phyloP scores from a whole-genome alignment of 2,113 vertebrate species.

The Xenus cinereus region DNA sequence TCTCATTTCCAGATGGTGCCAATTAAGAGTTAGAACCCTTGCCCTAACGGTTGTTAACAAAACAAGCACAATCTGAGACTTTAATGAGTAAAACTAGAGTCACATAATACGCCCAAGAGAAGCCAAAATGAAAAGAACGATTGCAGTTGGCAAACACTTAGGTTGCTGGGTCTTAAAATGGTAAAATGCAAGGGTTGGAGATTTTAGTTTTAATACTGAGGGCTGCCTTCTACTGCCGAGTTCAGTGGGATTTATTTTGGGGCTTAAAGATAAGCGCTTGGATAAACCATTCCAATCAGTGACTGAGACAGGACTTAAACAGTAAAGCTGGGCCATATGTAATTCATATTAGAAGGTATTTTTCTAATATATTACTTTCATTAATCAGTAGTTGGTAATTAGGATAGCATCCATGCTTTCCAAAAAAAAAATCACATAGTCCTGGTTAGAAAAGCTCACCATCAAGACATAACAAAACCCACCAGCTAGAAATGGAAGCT shows the following conservation, averaged over 20 bases:
- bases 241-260: neutral
- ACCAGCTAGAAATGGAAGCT: neutral
- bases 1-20: constrained; percentile 62
- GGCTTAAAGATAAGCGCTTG: neutral
- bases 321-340: neutral
- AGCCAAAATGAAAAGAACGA: constrained; percentile 45
- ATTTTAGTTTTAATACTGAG: neutral
- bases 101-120: constrained; percentile 44
- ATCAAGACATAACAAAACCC: neutral
- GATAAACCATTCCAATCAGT: neutral
- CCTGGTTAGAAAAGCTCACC: neutral
- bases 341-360: neutral
- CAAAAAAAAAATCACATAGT: neutral
- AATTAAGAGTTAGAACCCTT: constrained; percentile 64
- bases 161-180: neutral
- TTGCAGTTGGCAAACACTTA: neutral
- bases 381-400: neutral
- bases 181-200: neutral
- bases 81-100: constrained; percentile 63
- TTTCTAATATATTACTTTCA: neutral
- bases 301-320: neutral
- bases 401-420: neutral
- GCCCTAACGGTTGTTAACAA: constrained; percentile 62
- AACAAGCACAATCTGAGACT: constrained; percentile 64
- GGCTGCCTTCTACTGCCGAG: neutral